phyloP scores from a whole-genome alignment of 2,113 vertebrate species.

The Tapirus terrestris region DNA sequence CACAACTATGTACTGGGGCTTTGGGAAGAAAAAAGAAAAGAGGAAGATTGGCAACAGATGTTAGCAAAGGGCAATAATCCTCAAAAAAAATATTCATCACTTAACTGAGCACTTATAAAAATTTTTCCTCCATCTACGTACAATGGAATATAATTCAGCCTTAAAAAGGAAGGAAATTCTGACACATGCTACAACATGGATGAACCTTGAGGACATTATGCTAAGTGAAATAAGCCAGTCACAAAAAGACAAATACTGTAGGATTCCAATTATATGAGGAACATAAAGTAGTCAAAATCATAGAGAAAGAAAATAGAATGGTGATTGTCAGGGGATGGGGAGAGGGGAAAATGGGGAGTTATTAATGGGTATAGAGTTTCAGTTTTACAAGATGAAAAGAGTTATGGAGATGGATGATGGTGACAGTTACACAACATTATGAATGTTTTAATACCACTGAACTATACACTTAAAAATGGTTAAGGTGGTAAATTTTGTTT shows the following conservation, averaged over 20 bases:
- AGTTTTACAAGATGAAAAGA: neutral
- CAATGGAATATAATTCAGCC: neutral
- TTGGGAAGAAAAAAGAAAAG: too few relatives aligned
- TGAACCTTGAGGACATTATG: neutral
- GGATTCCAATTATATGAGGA: neutral
- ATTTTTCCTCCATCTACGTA: neutral
- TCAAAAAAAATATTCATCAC: too few relatives aligned
- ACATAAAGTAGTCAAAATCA: neutral
- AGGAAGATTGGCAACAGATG: too few relatives aligned
- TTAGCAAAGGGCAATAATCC: too few relatives aligned
- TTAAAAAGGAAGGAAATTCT: neutral
- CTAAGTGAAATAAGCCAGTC: neutral
- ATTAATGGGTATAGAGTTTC: neutral
- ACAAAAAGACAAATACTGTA: neutral
- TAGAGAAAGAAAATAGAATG: neutral
- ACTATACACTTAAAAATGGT: neutral
- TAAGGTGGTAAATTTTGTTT: neutral
- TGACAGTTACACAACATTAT: neutral
- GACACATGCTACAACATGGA: neutral
- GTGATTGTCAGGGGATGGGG: neutral
- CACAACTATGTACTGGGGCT: too few relatives aligned
- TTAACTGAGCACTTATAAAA: neutral
- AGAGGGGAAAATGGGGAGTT: neutral
- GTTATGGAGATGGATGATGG: neutral
- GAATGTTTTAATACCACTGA: conserved; percentile 9